Evolutionary conservation across 2,113 vertebrate genomes (phyloP), one percentile per base, ranked within the genome.

Genomic region (Catharus fuscescens): DNA sequence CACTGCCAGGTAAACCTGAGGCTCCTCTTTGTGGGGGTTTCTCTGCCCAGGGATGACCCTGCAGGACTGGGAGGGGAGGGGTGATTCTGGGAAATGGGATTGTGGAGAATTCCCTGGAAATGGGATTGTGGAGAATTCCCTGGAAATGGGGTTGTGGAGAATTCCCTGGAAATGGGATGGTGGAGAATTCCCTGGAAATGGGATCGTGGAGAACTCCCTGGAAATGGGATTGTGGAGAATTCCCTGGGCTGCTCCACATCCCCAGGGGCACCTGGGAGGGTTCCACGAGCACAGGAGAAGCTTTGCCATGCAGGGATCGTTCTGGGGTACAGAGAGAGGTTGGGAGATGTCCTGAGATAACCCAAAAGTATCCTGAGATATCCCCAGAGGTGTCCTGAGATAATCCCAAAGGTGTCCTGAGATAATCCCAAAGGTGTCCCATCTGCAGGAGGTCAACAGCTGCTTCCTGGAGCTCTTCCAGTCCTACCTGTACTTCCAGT

Each of bases 401-500:
- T 24, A 48, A 48, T 12, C 47, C 47, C 47, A 47, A 47, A 44
- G 7, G 29, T 13, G 7, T 38, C 36, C 36, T 52, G 59, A 50
- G 21, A 12, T 25, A 3, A 24, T 24, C 57, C 34, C 62, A 9
- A 28, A 25, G 2, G 0, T 70, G 18, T 83, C 40, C 77, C 73
- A 60, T n/a, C 69, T 72, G 21, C 95, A 99, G 99, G 99, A 99
- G 82, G 70, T 98, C 91, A 98, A 98, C 3, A 98, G 99, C 88
- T 99, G 99, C 95, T 99, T 98, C 94, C 96, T 99, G 98, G 99
- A 99, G 90, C 97, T 99, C 14, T 99, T 99, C 96, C 98, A 99
- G 92, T 98, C 98, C 59, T 98, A 99, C 96, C 98, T 99, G 79
- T 99, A 99, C 97, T 99, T 99, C 95, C 98, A 99, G 88, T 99